Base-by-base conservation (phyloP, 2,888 invertebrate genomes). In the Campaea margaritaria region DNA sequence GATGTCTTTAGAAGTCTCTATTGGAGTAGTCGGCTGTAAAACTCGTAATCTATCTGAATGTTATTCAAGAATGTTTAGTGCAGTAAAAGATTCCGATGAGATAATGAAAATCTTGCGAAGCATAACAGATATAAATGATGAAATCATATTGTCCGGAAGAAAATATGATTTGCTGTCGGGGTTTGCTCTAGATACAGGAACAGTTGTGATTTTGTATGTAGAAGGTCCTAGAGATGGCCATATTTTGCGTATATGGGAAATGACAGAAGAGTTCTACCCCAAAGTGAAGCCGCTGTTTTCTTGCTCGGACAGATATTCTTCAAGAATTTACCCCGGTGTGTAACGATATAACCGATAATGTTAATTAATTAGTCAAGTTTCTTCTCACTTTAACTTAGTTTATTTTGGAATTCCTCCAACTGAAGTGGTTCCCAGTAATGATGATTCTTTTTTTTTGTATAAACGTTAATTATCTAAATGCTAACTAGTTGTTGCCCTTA, bases 21-120 rank as follows among this genome's bases (percentile, higher is more conserved):
- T 91, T 8, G 91, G 91, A 3, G 58, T 86, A 7, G 83, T 89
- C 15, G 91, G 92, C 21, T 91, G 91, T 65, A 82, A 75, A 61
- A 74, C 81, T 38, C 73, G 66, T 9, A 73, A 70, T 36, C 41
- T 74, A 4, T 28, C 49, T 10, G 55, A 57, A 15, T 73, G 75
- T 58, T 90, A 75, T 68, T 86, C 87, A 3, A 84, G 91, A 73
- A 65, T 92, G 47, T 90, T 76, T 50, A 82, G 82, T 51, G 60
- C 82, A 11, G 67, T 84, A 27, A 63, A 66, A 8, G 74, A 84
- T 50, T 57, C 76, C 10, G 62, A 77, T 0, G 68, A 76, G 13
- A 65, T 79, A 3, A 78, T 77, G 65, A 36, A 64, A 9, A 64
- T 88, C 39, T 52, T 87, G 13, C 68, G 68, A 43, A 62, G 68